Evolutionary conservation across 1,140 invertebrate species (phyloP), one percentile per base, ranked within the genome.

Genomic region (Sinonovacula constricta): DNA sequence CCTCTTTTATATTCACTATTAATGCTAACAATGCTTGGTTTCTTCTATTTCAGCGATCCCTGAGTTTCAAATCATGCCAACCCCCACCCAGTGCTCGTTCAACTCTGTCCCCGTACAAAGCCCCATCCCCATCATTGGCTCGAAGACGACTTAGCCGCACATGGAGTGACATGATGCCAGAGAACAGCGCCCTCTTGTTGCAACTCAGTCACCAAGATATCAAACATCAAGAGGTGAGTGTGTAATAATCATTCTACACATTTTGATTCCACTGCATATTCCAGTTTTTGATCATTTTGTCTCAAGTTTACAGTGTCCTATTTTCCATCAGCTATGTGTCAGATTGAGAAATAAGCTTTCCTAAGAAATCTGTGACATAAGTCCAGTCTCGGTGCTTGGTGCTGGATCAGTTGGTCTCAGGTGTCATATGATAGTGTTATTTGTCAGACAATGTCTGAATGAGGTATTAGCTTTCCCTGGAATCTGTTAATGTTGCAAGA

Each of bases 171-270:
- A 86, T 80, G 68, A 80, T 87, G 80, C 68, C 78, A 15, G 81
- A 79, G 4, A 80, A 77, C n/a, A 80, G 71, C 0, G 63, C 76
- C 26, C 68, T 79, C 31, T 14, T 79, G 10, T 63, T 56, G n/a
- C 56, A 18, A 36, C 74, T 87, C 26, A 82, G 78, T 28, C 45
- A 70, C 22, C 71, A 82, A 28, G 83, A 87, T 51, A 84, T 87
- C 30, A 88, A 88, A 62, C 77, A 81, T 34, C 87, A 88, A 75
- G 86, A 89, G 80, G 87, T 89, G 67, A 71, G 70, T n/a, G n/a
- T n/a, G n/a, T n/a, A n/a, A n/a, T n/a, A n/a, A n/a, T n/a, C n/a
- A n/a, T 18, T 53, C 49, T 18, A 51, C 15, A 51, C 18, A 18
- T n/a, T 22, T 1, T 53, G 24, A n/a, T 4, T 53, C 49, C 24